Conservation (phyloP, 2,888 invertebrate genomes). For the Exocentrus adspersus region DNA sequence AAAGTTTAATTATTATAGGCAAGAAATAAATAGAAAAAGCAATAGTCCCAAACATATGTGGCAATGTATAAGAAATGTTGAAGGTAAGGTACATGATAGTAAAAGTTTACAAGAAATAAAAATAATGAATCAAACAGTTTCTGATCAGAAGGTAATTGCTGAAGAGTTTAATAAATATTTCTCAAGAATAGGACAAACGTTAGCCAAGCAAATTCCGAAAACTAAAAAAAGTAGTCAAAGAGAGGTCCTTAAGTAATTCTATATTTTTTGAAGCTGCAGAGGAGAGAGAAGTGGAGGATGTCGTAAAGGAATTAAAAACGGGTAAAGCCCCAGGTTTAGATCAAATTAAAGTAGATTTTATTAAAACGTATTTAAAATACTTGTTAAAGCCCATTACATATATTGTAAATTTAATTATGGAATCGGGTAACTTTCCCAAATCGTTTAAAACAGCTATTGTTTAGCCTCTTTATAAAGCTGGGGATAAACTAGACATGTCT, state of each 20-base stretch:
- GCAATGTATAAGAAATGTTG: not conserved
- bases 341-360: not conserved
- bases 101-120: slow-evolving; percentile 12
- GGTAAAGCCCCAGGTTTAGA: slow-evolving; percentile 20
- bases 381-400: slow-evolving; percentile 15
- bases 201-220: not conserved
- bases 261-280: slow-evolving; percentile 13
- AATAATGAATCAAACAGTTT: not conserved
- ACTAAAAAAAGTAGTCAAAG: not conserved
- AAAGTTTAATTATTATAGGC: slow-evolving; percentile 1
- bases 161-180: slow-evolving; percentile 19
- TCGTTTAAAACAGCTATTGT: slow-evolving; percentile 23
- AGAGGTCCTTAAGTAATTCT: not conserved
- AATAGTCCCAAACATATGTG: slow-evolving; percentile 6
- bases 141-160: slow-evolving; percentile 8
- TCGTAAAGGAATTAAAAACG: slow-evolving; percentile 1
- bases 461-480: slow-evolving; percentile 24
- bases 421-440: slow-evolving; percentile 19
- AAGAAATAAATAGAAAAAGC: slow-evolving; percentile 1
- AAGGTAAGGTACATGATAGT: not conserved
- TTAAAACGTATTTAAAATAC: slow-evolving; percentile 9
- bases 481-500: slow-evolving; percentile 7
- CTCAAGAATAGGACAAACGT: slow-evolving; percentile 6
- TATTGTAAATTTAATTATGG: slow-evolving; percentile 13
- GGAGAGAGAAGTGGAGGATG: slow-evolving; percentile 9